phyloP scores from a whole-genome alignment of 2,888 invertebrate genomes.

The Amphipyra berbera region DNA sequence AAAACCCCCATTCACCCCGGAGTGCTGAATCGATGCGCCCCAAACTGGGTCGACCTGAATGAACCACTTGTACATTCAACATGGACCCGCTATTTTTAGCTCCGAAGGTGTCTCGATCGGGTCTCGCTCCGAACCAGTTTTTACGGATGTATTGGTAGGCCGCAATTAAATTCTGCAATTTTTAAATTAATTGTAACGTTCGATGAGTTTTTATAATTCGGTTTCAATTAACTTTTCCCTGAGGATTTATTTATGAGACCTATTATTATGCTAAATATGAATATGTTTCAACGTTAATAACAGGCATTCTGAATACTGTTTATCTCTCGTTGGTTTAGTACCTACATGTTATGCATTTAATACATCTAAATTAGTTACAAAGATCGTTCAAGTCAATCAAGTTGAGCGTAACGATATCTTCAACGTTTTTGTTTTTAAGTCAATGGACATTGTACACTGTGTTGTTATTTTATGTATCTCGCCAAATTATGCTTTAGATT shows the following conservation, averaged over 20 bases:
- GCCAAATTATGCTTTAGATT: too few relatives aligned
- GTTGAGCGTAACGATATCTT: too few relatives aligned
- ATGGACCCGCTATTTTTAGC: constrained; percentile 80
- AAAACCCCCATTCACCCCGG: constrained; percentile 83
- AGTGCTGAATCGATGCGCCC: constrained; percentile 84
- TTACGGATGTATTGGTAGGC: constrained; percentile 69
- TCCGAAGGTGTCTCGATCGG: constrained; percentile 68
- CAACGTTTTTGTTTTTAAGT: too few relatives aligned
- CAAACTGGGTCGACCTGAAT: constrained; percentile 85
- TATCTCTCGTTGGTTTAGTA: not conserved
- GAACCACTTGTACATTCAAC: constrained; percentile 81
- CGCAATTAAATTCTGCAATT: constrained; percentile 67
- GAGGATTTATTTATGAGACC: constrained; percentile 29
- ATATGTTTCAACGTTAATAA: constrained; percentile 15
- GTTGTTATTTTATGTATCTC: too few relatives aligned
- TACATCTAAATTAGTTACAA: too few relatives aligned
- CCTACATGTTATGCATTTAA: too few relatives aligned
- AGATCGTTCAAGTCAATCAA: too few relatives aligned
- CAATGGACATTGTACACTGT: too few relatives aligned
- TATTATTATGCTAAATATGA: constrained; percentile 34
- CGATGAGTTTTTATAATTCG: constrained; percentile 54
- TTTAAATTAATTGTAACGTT: constrained; percentile 62
- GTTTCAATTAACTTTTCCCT: constrained; percentile 53
- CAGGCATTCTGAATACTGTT: constrained; percentile 3
- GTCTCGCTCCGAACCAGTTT: constrained; percentile 73